Percentiles rank a stretch among this genome's conserved stretches.
These are phyloP conservation scores for Odontocerum albicorne DNA, from an alignment of 2,888 invertebrate genomes.

Conservation along the genomic window DNA sequence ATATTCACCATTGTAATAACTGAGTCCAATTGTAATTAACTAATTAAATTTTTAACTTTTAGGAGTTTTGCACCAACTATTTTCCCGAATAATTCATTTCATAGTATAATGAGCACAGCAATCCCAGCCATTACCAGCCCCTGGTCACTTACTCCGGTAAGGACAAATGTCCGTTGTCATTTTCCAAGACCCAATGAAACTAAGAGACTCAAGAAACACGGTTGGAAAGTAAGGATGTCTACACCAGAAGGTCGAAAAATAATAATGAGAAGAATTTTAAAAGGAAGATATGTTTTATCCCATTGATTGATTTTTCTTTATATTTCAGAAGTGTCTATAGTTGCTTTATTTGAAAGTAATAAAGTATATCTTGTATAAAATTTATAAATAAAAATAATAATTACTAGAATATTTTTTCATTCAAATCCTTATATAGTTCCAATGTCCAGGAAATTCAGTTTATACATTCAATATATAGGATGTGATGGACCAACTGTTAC, in stretches of 20 bases:
- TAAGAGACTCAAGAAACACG: conserved; percentile 68
- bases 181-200: conserved; percentile 77
- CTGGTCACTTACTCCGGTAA: conserved; percentile 25
- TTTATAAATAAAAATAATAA: too few species aligned
- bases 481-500: too few species aligned
- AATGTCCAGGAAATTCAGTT: too few species aligned
- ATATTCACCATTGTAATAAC: too few species aligned
- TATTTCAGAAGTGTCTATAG: background rate
- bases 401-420: too few species aligned
- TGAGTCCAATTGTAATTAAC: too few species aligned
- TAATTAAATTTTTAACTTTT: too few species aligned
- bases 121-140: conserved; percentile 3
- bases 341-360: background rate
- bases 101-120: background rate
- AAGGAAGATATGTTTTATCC: conserved; percentile 68
- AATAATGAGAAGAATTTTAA: conserved; percentile 75
- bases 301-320: conserved; percentile 54
- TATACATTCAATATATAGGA: too few species aligned
- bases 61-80: conserved; percentile 12
- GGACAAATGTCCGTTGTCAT: conserved; percentile 63
- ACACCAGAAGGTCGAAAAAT: conserved; percentile 68
- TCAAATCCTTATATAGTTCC: too few species aligned
- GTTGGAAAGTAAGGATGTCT: conserved; percentile 69
- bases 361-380: too few species aligned
- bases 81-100: conserved; percentile 8